These are phyloP conservation scores for Prosapia bicincta DNA, from an alignment of 2,888 invertebrate genomes.

Conservation along the genomic window DNA sequence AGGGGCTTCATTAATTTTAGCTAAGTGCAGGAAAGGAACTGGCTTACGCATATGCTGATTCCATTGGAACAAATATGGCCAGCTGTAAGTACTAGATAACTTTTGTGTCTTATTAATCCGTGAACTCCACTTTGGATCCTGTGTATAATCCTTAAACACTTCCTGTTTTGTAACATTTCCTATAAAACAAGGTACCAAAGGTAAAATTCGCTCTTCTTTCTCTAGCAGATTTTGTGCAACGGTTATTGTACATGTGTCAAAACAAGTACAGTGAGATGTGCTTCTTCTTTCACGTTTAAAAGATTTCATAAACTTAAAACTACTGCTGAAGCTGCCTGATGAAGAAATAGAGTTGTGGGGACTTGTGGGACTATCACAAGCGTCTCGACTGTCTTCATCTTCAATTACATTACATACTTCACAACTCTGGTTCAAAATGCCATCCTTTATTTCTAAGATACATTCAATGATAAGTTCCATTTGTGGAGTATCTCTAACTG, in stretches of 20 bases:
- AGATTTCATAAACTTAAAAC: conserved; percentile 14
- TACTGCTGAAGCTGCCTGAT: background rate
- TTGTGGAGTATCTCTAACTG: conserved; percentile 26
- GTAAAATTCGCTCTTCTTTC: conserved; percentile 18
- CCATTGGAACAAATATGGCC: conserved; percentile 25
- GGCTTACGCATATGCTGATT: conserved; percentile 1
- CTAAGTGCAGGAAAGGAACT: conserved; percentile 17
- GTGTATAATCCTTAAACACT: background rate
- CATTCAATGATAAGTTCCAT: conserved; percentile 22
- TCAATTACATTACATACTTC: conserved; percentile 20
- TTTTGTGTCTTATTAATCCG: background rate
- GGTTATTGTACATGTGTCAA: conserved; percentile 24
- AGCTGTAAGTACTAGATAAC: conserved; percentile 12
- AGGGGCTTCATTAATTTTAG: conserved; percentile 27
- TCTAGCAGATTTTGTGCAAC: conserved; percentile 18
- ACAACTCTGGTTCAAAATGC: conserved; percentile 18
- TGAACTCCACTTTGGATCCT: background rate
- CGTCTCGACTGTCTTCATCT: conserved; percentile 6
- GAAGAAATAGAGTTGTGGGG: background rate
- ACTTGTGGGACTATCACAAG: conserved; percentile 6
- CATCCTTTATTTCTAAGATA: conserved; percentile 22
- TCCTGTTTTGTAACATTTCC: conserved; percentile 4
- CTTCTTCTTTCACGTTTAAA: conserved; percentile 25
- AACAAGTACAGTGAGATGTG: conserved; percentile 26
- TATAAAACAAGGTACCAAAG: conserved; percentile 24